Base-by-base conservation (phyloP, 2,113 vertebrate species). In the Hippocampus comes region DNA sequence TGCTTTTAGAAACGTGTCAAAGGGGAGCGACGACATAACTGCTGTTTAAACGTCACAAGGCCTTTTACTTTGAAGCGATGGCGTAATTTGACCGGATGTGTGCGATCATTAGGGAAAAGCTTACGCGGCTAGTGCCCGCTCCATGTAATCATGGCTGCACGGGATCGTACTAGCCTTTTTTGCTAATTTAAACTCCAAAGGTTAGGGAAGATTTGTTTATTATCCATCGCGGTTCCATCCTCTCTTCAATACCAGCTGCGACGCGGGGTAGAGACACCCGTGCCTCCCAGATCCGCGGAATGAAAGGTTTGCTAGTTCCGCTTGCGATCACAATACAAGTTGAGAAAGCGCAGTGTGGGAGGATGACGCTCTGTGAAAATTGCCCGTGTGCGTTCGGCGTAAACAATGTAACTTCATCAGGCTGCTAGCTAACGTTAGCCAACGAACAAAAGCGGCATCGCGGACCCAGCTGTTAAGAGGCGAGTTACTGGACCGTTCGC, bases 111-210 rank as follows among this genome's bases (percentile, higher is more conserved):
- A 69, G 71, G 34, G 70, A 49, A 23, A 59, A 1, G 0, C 82
- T 88, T 8, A 87, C 84, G 12, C 42, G 14, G 64, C 78, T 71
- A 5, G 78, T 43, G 66, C 48, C 79, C 78, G 64, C 69, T 81
- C 84, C 84, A 85, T 89, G 88, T 91, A 91, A 92, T 93, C 90
- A 93, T 92, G 91, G 91, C 91, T 91, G 85, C 88, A 85, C 84
- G 77, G 87, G 89, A 92, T 86, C 80, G 87, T 86, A 92, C 88
- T 91, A 93, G 93, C 92, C 93, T 92, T 93, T 91, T 93, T 93
- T 91, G 90, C 89, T 91, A 90, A 92, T 92, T 90, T 92, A 91
- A 91, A 91, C 86, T 89, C 90, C 88, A 91, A 89, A 90, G 91
- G 89, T 91, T 92, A 88, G 89, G 81, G 84, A 88, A 81, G 83